Evolutionary conservation across 2,113 vertebrate genomes (phyloP).

Genomic region (Pterophyllum scalare): DNA sequence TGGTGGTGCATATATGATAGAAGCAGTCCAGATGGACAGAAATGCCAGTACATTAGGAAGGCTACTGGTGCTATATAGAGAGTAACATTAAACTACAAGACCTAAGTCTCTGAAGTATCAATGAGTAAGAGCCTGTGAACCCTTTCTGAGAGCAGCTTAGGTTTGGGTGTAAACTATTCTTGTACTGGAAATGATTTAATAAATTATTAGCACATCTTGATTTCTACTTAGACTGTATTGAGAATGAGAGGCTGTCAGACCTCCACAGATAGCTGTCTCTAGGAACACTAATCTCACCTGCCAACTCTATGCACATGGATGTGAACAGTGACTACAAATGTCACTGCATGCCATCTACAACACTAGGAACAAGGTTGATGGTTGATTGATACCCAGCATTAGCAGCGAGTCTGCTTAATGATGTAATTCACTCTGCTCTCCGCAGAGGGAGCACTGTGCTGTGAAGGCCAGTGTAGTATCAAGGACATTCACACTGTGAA

Average conservation of each 20-base stretch:
- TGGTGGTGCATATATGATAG: slow-evolving; percentile 30
- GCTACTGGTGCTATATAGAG: background rate
- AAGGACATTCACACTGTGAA: slow-evolving; percentile 76
- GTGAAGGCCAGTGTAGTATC: slow-evolving; percentile 59
- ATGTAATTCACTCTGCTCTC: slow-evolving; percentile 67
- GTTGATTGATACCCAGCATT: slow-evolving; percentile 35
- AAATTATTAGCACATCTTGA: slow-evolving; percentile 20
- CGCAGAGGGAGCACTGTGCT: slow-evolving; percentile 69
- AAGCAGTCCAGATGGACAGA: slow-evolving; percentile 4
- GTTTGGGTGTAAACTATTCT: background rate
- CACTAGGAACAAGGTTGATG: slow-evolving; percentile 7
- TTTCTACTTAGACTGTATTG: background rate
- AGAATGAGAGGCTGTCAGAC: slow-evolving; percentile 10
- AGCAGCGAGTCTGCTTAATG: slow-evolving; percentile 27
- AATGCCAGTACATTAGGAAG: slow-evolving; percentile 8
- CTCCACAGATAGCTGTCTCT: slow-evolving; percentile 10
- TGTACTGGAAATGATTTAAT: background rate
- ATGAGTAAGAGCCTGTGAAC: background rate
- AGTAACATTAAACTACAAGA: slow-evolving; percentile 9
- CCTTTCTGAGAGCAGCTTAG: background rate
- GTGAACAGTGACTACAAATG: slow-evolving; percentile 30
- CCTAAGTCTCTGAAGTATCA: slow-evolving; percentile 6
- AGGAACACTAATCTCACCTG: slow-evolving; percentile 13
- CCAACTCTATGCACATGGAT: slow-evolving; percentile 9
- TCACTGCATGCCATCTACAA: slow-evolving; percentile 17